Conservation (phyloP, 2,113 vertebrate genomes). For the Rhinolophus ferrumequinum region DNA sequence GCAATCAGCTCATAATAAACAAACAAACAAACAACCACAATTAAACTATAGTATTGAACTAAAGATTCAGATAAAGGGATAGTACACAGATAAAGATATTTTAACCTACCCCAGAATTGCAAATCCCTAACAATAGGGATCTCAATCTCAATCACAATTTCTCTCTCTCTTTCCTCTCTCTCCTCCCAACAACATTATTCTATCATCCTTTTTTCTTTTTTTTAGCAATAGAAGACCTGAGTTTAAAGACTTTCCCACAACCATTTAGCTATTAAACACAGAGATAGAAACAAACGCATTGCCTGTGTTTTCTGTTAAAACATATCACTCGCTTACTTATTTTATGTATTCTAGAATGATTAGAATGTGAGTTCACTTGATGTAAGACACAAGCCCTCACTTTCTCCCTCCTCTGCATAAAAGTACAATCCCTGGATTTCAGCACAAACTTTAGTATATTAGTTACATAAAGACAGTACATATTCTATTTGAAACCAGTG, state of each 20-base stretch:
- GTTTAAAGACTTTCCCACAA: neutral
- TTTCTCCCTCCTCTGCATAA: neutral
- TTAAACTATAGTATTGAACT: neutral
- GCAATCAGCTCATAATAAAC: neutral
- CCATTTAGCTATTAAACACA: neutral
- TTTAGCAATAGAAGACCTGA: neutral
- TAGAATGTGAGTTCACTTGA: neutral
- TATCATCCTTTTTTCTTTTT: neutral
- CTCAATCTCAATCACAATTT: neutral
- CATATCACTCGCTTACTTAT: neutral
- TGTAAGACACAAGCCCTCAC: neutral
- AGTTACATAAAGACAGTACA: neutral
- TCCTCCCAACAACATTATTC: neutral
- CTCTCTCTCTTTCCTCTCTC: neutral
- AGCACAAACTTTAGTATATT: neutral
- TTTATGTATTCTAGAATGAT: neutral
- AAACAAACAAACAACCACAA: neutral
- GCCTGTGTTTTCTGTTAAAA: neutral
- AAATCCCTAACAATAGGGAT: neutral
- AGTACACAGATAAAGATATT: neutral
- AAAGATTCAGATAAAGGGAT: neutral
- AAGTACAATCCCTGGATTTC: neutral
- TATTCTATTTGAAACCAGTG: constrained; percentile 10
- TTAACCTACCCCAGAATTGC: neutral
- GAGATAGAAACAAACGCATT: neutral